These are phyloP conservation scores for Ochlodes sylvanus DNA, from an alignment of 2,888 invertebrate genomes.

Conservation along the genomic window DNA sequence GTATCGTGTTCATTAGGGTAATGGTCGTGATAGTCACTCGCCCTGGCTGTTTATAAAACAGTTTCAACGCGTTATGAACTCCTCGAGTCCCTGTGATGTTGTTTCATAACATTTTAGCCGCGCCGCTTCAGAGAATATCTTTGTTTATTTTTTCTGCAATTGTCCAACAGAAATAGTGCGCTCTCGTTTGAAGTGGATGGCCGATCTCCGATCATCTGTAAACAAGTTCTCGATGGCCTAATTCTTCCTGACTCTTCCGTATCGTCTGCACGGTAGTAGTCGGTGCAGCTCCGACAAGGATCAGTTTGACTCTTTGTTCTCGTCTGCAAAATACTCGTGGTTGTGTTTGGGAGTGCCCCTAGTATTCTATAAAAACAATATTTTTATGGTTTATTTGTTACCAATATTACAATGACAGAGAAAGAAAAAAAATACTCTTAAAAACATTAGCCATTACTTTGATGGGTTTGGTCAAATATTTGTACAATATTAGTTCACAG, in stretches of 20 bases:
- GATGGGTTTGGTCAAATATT: too few species aligned
- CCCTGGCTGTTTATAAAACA: slow-evolving; percentile 58
- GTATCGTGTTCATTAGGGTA: slow-evolving; percentile 41
- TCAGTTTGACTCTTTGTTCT: not conserved
- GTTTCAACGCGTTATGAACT: slow-evolving; percentile 59
- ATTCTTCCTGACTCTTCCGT: slow-evolving; percentile 23
- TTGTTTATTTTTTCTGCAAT: slow-evolving; percentile 35
- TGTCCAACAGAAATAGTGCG: slow-evolving; percentile 38
- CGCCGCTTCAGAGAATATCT: slow-evolving; percentile 46
- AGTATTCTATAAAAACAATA: too few species aligned
- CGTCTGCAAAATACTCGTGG: not conserved
- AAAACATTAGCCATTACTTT: too few species aligned
- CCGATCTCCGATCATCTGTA: slow-evolving; percentile 22
- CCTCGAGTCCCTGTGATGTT: slow-evolving; percentile 52
- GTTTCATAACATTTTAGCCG: slow-evolving; percentile 65
- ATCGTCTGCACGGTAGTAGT: slow-evolving; percentile 8
- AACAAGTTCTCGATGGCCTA: slow-evolving; percentile 25
- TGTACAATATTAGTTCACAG: too few species aligned
- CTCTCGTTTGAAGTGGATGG: slow-evolving; percentile 32
- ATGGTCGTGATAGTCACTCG: slow-evolving; percentile 36
- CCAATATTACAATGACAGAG: too few species aligned
- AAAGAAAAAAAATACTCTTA: too few species aligned
- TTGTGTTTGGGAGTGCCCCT: too few species aligned
- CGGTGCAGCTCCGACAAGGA: not conserved
- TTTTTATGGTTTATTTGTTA: too few species aligned